phyloP scores from a whole-genome alignment of 2,888 invertebrate species.

The Lamellibrachia columna region DNA sequence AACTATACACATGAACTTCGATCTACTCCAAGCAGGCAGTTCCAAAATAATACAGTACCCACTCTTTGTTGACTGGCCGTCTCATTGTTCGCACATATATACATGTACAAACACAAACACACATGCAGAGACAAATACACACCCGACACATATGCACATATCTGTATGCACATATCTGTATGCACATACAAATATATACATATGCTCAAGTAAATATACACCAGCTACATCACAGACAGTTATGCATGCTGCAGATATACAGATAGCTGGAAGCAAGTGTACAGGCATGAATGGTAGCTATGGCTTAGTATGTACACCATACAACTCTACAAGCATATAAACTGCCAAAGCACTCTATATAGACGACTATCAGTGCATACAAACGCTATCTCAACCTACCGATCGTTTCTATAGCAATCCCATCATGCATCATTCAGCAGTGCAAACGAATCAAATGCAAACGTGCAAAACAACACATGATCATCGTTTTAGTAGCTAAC shows the following conservation, averaged over 20 bases:
- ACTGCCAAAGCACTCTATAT: not conserved
- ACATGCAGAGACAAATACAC: not conserved
- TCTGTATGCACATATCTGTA: not conserved
- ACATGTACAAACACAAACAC: too few relatives aligned
- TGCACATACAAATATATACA: not conserved
- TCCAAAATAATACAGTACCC: too few relatives aligned
- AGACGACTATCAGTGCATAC: not conserved
- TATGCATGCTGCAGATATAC: conserved; percentile 1
- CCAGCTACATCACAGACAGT: not conserved
- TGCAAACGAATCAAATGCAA: not conserved
- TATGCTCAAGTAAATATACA: not conserved
- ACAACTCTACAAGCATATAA: not conserved
- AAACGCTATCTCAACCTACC: not conserved
- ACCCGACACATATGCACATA: not conserved
- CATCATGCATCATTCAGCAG: not conserved
- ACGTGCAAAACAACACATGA: not conserved
- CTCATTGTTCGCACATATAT: too few relatives aligned
- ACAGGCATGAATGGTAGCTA: not conserved
- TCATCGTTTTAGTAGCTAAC: not conserved
- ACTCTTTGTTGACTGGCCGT: too few relatives aligned
- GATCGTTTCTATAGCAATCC: not conserved
- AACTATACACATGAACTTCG: not conserved
- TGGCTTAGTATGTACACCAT: not conserved
- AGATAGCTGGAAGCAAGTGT: not conserved
- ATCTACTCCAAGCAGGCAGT: too few relatives aligned